phyloP scores from a whole-genome alignment of 2,113 vertebrate species.

The Phoxinus phoxinus region DNA sequence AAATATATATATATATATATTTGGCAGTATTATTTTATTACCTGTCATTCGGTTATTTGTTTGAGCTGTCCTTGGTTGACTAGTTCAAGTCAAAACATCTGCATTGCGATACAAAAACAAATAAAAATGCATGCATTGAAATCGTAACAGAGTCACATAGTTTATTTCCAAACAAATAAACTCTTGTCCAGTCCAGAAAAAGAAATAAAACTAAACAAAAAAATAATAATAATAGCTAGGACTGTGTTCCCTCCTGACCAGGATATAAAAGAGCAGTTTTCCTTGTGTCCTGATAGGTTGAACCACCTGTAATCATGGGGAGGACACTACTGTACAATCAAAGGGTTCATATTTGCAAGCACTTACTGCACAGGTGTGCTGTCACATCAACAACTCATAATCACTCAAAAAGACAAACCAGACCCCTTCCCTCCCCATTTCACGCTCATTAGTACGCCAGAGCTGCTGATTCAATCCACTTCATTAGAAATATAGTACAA shows the following conservation, averaged over 20 bases:
- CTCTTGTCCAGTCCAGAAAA: slow-evolving; percentile 78
- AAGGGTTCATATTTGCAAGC: slow-evolving; percentile 79
- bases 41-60: not conserved
- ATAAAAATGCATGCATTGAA: slow-evolving; percentile 63
- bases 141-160: slow-evolving; percentile 82
- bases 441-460: slow-evolving; percentile 63
- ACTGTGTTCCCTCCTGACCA: slow-evolving; percentile 75
- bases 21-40: slow-evolving; percentile 26
- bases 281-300: slow-evolving; percentile 73
- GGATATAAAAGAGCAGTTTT: slow-evolving; percentile 76
- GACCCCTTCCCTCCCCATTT: slow-evolving; percentile 64
- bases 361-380: slow-evolving; percentile 86
- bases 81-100: not conserved
- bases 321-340: slow-evolving; percentile 81
- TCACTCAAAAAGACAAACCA: slow-evolving; percentile 74
- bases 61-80: not conserved
- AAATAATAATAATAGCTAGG: slow-evolving; percentile 60
- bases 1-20: not conserved
- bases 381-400: slow-evolving; percentile 72
- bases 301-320: slow-evolving; percentile 75
- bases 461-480: slow-evolving; percentile 74
- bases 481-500: slow-evolving; percentile 73
- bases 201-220: not conserved
- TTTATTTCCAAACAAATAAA: slow-evolving; percentile 85
- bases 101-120: slow-evolving; percentile 62